A percentile compares a stretch with the other conserved stretches of the same genome.
These are phyloP conservation scores for Chaitophorus viminalis DNA, from an alignment of 2,888 invertebrate genomes.

Conservation along the genomic window DNA sequence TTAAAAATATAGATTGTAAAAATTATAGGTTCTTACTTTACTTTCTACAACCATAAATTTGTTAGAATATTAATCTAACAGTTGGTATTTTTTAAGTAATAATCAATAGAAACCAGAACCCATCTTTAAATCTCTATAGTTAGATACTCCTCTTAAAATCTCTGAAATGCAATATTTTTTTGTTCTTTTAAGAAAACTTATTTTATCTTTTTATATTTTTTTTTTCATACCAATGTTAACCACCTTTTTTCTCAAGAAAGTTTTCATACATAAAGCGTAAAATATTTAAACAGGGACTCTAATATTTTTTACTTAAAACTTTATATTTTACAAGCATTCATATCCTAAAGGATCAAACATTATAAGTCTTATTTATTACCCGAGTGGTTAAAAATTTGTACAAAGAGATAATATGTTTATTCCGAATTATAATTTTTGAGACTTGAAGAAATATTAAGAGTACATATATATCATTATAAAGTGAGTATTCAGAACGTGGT, in stretches of 20 bases:
- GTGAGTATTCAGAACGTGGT: no score
- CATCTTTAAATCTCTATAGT: neutral
- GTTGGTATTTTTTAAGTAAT: neutral
- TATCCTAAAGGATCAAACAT: neutral
- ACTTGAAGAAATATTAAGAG: neutral
- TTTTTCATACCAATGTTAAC: slow-evolving; percentile 6
- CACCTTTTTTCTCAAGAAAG: slow-evolving; percentile 25
- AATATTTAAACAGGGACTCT: neutral
- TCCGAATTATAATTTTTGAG: neutral
- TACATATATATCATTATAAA: no score
- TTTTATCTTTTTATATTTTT: slow-evolving; percentile 18
- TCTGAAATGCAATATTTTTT: neutral
- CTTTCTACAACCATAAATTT: no score
- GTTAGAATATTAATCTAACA: neutral
- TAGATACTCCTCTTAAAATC: neutral
- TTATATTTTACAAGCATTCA: neutral
- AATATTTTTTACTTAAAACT: slow-evolving; percentile 39
- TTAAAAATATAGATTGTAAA: no score
- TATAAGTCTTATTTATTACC: slow-evolving; percentile 5
- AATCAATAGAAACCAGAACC: neutral
- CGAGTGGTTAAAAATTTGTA: neutral
- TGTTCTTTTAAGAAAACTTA: neutral
- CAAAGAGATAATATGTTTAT: neutral
- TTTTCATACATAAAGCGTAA: neutral
- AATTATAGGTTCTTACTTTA: no score